Conservation (phyloP, 1,140 invertebrate genomes). For the Hestina assimilis region DNA sequence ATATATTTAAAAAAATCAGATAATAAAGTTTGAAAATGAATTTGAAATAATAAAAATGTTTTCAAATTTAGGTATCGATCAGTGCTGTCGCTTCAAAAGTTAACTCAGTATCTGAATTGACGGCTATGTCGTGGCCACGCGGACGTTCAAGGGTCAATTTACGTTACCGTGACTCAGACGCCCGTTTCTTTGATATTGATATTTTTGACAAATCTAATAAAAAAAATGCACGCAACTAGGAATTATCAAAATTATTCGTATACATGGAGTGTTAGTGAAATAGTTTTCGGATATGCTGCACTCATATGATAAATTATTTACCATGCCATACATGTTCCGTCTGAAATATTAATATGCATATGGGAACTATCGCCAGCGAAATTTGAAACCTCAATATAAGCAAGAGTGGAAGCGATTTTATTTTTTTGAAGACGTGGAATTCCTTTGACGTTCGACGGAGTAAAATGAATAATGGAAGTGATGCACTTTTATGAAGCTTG, state of each 20-base stretch:
- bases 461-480: conserved; percentile 31
- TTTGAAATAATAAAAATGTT: too few relatives aligned
- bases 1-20: too few relatives aligned
- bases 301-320: background rate
- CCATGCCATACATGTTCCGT: background rate
- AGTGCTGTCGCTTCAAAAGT: background rate
- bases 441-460: conserved; percentile 26
- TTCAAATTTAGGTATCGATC: background rate
- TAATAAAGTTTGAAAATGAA: too few relatives aligned
- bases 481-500: conserved; percentile 6
- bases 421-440: conserved; percentile 29
- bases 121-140: conserved; percentile 3
- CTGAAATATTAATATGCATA: conserved; percentile 1
- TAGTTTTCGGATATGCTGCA: background rate
- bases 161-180: conserved; percentile 34
- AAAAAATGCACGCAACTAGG: conserved; percentile 37
- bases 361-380: background rate
- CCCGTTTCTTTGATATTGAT: conserved; percentile 34
- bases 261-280: conserved; percentile 22
- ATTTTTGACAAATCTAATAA: too few relatives aligned
- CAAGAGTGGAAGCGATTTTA: conserved; percentile 12
- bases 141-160: conserved; percentile 29
- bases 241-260: too few relatives aligned
- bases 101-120: background rate
- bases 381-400: conserved; percentile 17